Percentiles rank a stretch among this genome's conserved stretches.
These are phyloP conservation scores for Gallirallus australis DNA, from an alignment of 2,797 vertebrate species.

Conservation along the genomic window DNA sequence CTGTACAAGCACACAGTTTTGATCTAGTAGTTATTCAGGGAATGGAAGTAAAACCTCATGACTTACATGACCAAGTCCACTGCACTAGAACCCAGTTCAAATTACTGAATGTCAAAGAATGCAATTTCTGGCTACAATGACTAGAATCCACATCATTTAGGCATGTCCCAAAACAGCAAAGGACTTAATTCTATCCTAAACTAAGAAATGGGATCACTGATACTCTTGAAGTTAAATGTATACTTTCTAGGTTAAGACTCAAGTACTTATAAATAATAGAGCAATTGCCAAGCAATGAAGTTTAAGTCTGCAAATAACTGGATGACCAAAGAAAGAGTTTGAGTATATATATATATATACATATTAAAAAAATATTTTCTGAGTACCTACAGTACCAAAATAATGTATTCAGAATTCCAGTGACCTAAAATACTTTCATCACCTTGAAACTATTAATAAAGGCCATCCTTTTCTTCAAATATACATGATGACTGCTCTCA, in stretches of 20 bases:
- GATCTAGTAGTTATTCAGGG: not conserved
- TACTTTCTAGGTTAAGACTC: not conserved
- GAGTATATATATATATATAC: not conserved
- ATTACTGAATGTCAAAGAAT: not conserved
- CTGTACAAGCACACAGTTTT: not conserved
- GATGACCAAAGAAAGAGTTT: not conserved
- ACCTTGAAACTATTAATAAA: not conserved
- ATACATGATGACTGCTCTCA: not conserved
- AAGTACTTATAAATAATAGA: not conserved
- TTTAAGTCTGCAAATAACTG: not conserved
- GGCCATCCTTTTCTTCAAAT: not conserved
- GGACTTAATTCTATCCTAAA: not conserved
- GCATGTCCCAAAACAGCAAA: not conserved
- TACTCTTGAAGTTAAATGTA: not conserved
- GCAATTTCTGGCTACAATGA: not conserved
- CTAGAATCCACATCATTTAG: not conserved
- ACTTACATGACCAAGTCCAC: not conserved
- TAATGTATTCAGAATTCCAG: not conserved
- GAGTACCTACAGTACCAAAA: not conserved
- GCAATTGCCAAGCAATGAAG: not conserved
- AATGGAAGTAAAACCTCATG: not conserved
- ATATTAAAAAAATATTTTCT: not conserved
- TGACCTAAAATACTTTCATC: not conserved
- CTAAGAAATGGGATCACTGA: not conserved
- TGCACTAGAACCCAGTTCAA: not conserved